Percentiles rank a stretch among this genome's conserved stretches.
phyloP scores from a whole-genome alignment of 1,140 invertebrate species.

The silkworm (Bombyx mori) region DNA sequence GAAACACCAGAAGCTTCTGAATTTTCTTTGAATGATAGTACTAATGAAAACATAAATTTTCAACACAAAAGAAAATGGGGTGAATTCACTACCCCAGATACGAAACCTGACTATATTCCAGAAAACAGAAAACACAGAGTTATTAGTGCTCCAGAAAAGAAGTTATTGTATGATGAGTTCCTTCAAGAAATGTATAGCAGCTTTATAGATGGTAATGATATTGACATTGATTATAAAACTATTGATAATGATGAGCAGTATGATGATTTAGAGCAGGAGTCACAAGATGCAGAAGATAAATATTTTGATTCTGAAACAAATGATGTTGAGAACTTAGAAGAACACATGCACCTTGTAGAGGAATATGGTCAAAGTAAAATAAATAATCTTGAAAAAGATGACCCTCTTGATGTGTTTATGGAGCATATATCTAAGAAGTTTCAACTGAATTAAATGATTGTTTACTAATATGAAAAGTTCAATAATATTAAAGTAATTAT shows the following conservation, averaged over 20 bases:
- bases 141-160: conserved; percentile 73
- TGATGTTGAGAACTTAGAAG: conserved; percentile 63
- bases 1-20: conserved; percentile 8
- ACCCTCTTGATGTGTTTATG: conserved; percentile 84
- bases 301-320: conserved; percentile 89
- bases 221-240: conserved; percentile 85
- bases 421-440: conserved; percentile 69
- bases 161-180: conserved; percentile 86
- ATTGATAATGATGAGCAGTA: conserved; percentile 85
- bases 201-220: conserved; percentile 88
- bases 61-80: conserved; percentile 53
- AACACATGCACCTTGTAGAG: conserved; percentile 57
- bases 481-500: not conserved
- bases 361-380: conserved; percentile 36
- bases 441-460: not conserved
- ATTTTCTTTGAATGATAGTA: too few species aligned
- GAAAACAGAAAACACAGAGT: conserved; percentile 33
- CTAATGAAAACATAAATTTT: conserved; percentile 4
- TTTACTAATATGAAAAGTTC: not conserved
- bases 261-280: conserved; percentile 79
- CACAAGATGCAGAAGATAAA: conserved; percentile 87
- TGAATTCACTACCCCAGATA: conserved; percentile 63
- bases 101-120: conserved; percentile 28
- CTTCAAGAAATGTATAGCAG: conserved; percentile 88
- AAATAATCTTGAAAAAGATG: conserved; percentile 62